phyloP scores from a whole-genome alignment of 2,113 vertebrate species.

The Microtus montanus region DNA sequence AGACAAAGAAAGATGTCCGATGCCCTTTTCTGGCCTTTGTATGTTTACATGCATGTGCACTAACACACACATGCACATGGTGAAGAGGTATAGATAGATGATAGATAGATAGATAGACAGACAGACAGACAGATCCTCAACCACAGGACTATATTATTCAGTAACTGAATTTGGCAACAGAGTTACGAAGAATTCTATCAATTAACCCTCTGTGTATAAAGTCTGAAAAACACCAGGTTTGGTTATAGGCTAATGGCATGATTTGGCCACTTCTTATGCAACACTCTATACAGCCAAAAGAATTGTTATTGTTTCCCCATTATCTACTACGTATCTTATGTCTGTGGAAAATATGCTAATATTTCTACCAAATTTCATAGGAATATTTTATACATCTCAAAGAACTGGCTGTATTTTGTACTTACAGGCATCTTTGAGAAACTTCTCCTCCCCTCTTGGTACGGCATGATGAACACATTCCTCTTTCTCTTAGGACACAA shows the following conservation, averaged over 20 bases:
- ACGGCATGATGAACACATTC: background rate
- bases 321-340: background rate
- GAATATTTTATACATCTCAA: slow-evolving; percentile 32
- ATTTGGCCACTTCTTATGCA: background rate
- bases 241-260: background rate
- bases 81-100: too few species aligned
- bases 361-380: background rate
- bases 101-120: too few species aligned
- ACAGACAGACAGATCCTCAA: too few species aligned
- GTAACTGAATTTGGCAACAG: background rate
- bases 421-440: slow-evolving; percentile 13
- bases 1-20: background rate
- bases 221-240: background rate
- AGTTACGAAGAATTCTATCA: background rate
- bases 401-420: background rate
- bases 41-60: too few species aligned
- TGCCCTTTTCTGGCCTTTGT: background rate
- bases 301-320: background rate
- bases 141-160: background rate
- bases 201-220: background rate
- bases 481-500: background rate
- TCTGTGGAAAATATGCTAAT: background rate
- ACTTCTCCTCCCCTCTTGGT: background rate
- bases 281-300: background rate
- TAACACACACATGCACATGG: background rate